Percentiles rank a stretch among this genome's conserved stretches.
phyloP scores from a whole-genome alignment of 1,140 invertebrate species.

The Drosophila takahashii region DNA sequence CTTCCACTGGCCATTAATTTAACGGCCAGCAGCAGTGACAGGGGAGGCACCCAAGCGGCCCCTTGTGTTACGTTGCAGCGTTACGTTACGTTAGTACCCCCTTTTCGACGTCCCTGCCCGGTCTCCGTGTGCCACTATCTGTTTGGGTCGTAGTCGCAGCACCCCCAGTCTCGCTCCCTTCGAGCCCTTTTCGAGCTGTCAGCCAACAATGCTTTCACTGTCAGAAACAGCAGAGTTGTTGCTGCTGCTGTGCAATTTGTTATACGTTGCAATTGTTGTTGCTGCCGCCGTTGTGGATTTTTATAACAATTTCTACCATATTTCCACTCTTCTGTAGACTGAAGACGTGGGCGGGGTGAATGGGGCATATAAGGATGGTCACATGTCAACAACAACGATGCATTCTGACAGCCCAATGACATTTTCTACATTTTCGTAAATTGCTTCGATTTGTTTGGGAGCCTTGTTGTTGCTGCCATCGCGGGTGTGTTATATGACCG shows the following conservation, averaged over 20 bases:
- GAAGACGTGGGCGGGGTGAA: not conserved
- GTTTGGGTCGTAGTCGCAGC: conserved; percentile 12
- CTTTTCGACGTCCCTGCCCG: conserved; percentile 15
- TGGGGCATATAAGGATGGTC: conserved; percentile 45
- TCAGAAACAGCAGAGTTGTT: conserved; percentile 71
- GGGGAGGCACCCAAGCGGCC: conserved; percentile 45
- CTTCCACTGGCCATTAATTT: conserved; percentile 78
- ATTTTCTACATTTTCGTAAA: conserved; percentile 84
- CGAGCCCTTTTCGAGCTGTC: conserved; percentile 60
- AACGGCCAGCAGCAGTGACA: conserved; percentile 63
- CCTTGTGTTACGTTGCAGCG: conserved; percentile 36
- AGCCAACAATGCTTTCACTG: conserved; percentile 82
- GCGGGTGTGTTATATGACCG: conserved; percentile 64
- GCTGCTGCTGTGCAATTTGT: conserved; percentile 75
- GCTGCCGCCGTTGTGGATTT: conserved; percentile 46
- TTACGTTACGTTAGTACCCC: conserved; percentile 51
- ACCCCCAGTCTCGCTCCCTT: no score
- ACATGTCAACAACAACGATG: conserved; percentile 83
- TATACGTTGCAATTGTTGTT: conserved; percentile 65
- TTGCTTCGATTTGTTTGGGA: conserved; percentile 79
- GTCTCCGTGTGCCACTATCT: conserved; percentile 27
- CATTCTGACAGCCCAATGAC: conserved; percentile 84
- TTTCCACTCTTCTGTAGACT: not conserved
- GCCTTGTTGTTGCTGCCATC: conserved; percentile 30
- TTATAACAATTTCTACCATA: conserved; percentile 56